Base-by-base conservation (phyloP, 2,888 invertebrate genomes). In the Halocaridina rubra region DNA sequence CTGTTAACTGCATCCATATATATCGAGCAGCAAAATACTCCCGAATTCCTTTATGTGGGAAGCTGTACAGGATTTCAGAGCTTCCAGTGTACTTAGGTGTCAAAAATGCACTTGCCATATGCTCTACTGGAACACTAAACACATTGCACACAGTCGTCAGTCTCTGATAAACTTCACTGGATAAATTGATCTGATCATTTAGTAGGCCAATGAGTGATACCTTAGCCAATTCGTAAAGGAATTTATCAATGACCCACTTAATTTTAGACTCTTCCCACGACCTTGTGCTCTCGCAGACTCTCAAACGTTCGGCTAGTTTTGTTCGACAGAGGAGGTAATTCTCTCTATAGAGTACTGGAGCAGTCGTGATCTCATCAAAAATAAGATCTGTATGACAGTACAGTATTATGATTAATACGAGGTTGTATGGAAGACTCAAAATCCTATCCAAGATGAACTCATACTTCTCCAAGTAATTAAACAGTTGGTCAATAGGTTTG, bases 341-440 rank as follows among this genome's bases (percentile, higher is more conserved):
- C 30, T 80, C 72, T 0, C 33, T 32, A 59, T 80, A 80, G n/a
- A 80, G 72, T 10, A 19, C 24, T 8, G 80, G 71, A 32, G 16
- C 53, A 32, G 80, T 72, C 8, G 27, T 80, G 13, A 72, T 59
- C 16, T 61, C 32, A n/a, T n/a, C n/a, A n/a, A n/a, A n/a, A 8
- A 39, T 72, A 16, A 80, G 27, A 22, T 30, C 53, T 4, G 24
- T 57, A 4, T 80, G 72, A 16, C 59, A 59, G 5, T 59, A 53
- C 22, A 80, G 30, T 8, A 59, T 57, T 16, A 39, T 59, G 13
- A 80, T 32, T 19, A 80, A 59, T n/a, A 72, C 39, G 7, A 80
- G 29, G 61, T 80, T 80, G n/a, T 72, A 72, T 5, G 80, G 80
- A 72, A 32, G 27, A n/a, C 39, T 80, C 59, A 71, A 61, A 27